Evolutionary conservation across 2,113 vertebrate species (phyloP).

Genomic region (Macroglossus sobrinus): DNA sequence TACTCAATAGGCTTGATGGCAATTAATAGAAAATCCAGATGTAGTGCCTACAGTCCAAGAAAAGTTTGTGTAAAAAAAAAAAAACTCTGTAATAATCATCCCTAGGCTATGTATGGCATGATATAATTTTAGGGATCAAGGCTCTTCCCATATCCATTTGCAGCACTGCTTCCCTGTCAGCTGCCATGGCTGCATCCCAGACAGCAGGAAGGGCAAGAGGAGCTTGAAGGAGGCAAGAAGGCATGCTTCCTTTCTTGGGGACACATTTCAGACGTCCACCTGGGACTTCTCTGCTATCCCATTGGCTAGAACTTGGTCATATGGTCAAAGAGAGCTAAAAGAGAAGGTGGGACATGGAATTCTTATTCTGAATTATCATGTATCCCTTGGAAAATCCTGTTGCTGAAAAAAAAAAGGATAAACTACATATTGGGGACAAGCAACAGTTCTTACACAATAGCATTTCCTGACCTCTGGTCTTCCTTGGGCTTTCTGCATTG

Average conservation of each 20-base stretch:
- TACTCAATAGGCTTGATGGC: neutral
- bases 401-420: neutral
- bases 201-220: neutral
- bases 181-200: fast-evolving
- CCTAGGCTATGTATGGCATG: neutral
- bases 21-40: neutral
- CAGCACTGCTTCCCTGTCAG: fast-evolving
- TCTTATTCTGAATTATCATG: neutral
- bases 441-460: fast-evolving
- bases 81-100: neutral
- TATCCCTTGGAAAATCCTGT: neutral
- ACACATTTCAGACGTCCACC: fast-evolving
- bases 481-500: neutral
- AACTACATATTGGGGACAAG: neutral
- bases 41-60: neutral
- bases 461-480: neutral
- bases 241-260: fast-evolving
- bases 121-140: neutral
- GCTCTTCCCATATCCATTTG: neutral
- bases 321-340: neutral
- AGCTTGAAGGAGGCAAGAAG: neutral
- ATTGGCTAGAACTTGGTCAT: neutral
- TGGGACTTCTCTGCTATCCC: neutral
- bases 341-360: neutral
- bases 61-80: neutral